phyloP scores from a whole-genome alignment of 2,888 invertebrate species.

The Eulithis testata region DNA sequence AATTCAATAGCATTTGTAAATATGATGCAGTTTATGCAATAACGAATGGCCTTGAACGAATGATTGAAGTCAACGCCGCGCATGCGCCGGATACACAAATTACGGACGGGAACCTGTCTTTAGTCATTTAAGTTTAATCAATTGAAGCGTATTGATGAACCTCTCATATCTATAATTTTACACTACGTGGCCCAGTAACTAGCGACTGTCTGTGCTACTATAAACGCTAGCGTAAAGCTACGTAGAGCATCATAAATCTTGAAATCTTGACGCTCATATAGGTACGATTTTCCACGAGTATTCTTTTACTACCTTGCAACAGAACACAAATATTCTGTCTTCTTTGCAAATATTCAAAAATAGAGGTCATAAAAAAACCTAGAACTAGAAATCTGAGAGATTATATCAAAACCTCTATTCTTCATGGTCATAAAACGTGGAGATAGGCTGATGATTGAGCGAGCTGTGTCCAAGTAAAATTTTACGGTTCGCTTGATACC shows the following conservation, averaged over 20 bases:
- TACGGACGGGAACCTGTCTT: conserved; percentile 59
- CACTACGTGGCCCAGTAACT: not conserved
- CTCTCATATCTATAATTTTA: conserved; percentile 7
- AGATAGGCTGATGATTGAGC: not conserved
- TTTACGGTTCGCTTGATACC: conserved; percentile 5
- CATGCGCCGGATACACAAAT: conserved; percentile 55
- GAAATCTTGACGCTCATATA: too few relatives aligned
- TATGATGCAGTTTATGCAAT: conserved; percentile 57
- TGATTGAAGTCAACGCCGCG: conserved; percentile 62
- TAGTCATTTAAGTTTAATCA: conserved; percentile 34
- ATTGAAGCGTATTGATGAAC: conserved; percentile 21
- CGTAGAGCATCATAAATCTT: too few relatives aligned
- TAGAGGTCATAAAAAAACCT: too few relatives aligned
- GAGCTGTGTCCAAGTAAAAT: conserved; percentile 2
- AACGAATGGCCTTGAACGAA: conserved; percentile 67
- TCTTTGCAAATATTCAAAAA: too few relatives aligned
- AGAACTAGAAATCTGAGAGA: too few relatives aligned
- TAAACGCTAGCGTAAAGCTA: not conserved
- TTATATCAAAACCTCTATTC: too few relatives aligned
- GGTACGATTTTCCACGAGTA: too few relatives aligned
- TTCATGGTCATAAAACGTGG: too few relatives aligned
- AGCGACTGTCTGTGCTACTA: not conserved
- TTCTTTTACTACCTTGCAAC: too few relatives aligned
- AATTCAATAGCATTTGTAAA: conserved; percentile 34
- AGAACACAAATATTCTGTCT: too few relatives aligned